Conservation (phyloP, 1,140 invertebrate species). For the Drosophila neocordata region DNA sequence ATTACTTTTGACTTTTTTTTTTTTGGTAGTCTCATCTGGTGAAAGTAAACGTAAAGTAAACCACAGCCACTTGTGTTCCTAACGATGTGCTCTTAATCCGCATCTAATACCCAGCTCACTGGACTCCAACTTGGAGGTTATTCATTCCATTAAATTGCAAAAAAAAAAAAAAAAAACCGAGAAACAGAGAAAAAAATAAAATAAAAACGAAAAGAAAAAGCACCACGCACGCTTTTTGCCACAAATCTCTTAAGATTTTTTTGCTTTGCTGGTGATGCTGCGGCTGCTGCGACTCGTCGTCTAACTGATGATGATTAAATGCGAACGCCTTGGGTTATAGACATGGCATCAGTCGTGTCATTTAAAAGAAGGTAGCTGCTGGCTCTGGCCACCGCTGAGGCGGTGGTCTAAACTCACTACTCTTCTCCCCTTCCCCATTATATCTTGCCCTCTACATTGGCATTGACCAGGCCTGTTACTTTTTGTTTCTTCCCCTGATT, state of each 20-base stretch:
- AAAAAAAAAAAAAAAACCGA: not conserved
- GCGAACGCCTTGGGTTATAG: conserved; percentile 78
- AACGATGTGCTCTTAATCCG: conserved; percentile 48
- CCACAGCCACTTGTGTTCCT: conserved; percentile 29
- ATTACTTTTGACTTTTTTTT: not conserved
- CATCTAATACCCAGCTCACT: conserved; percentile 52
- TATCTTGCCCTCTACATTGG: conserved; percentile 18
- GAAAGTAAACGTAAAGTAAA: conserved; percentile 56
- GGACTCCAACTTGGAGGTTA: conserved; percentile 28
- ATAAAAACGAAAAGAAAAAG: conserved; percentile 42
- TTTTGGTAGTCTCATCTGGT: conserved; percentile 8
- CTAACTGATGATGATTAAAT: conserved; percentile 82
- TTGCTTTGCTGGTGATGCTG: conserved; percentile 20
- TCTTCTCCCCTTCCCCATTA: not conserved
- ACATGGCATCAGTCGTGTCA: conserved; percentile 81
- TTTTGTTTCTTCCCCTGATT: conserved; percentile 39
- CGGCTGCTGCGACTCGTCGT: conserved; percentile 61
- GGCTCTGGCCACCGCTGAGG: conserved; percentile 49
- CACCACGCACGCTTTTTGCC: conserved; percentile 75
- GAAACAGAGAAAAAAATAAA: conserved; percentile 15
- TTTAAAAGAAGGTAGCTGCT: conserved; percentile 78
- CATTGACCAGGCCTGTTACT: conserved; percentile 24
- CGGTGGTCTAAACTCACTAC: not conserved
- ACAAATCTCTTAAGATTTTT: conserved; percentile 74
- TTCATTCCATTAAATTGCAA: conserved; percentile 23